A percentile compares a stretch with the other conserved stretches of the same genome.
Evolutionary conservation across 2,888 invertebrate species (phyloP).

Genomic region (Bombylius discolor): DNA sequence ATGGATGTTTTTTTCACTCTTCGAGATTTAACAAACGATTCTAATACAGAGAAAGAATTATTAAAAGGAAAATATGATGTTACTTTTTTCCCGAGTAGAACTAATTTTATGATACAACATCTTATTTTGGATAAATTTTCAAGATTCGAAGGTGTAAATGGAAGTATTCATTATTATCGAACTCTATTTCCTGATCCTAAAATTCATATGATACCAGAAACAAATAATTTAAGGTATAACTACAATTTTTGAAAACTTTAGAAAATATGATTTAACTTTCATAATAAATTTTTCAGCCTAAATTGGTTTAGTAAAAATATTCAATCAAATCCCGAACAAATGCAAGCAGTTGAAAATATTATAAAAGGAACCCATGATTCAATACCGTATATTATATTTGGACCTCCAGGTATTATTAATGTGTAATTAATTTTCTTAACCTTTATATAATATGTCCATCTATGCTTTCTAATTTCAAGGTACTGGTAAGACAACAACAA

Average conservation of each 20-base stretch:
- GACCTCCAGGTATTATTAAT: slow-evolving; percentile 64
- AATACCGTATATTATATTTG: slow-evolving; percentile 70
- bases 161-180: not conserved
- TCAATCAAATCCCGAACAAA: slow-evolving; percentile 45
- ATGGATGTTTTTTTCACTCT: not conserved
- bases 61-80: slow-evolving; percentile 12
- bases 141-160: not conserved
- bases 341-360: slow-evolving; percentile 53
- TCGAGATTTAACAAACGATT: not conserved
- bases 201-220: not conserved
- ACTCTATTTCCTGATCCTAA: slow-evolving; percentile 2
- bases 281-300: slow-evolving; percentile 13
- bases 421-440: not conserved
- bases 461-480: slow-evolving; percentile 22
- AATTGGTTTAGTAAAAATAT: slow-evolving; percentile 30
- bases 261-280: no score
- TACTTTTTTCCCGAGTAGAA: slow-evolving; percentile 23
- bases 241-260: not conserved
- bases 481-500: slow-evolving; percentile 59
- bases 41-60: not conserved
- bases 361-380: slow-evolving; percentile 46
- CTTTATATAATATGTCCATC: not conserved
- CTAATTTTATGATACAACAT: slow-evolving; percentile 24
- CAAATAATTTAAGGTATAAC: slow-evolving; percentile 1
- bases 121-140: slow-evolving; percentile 21